Evolutionary conservation across 1,140 invertebrate species (phyloP).

Genomic region (Sitodiplosis mosellana): DNA sequence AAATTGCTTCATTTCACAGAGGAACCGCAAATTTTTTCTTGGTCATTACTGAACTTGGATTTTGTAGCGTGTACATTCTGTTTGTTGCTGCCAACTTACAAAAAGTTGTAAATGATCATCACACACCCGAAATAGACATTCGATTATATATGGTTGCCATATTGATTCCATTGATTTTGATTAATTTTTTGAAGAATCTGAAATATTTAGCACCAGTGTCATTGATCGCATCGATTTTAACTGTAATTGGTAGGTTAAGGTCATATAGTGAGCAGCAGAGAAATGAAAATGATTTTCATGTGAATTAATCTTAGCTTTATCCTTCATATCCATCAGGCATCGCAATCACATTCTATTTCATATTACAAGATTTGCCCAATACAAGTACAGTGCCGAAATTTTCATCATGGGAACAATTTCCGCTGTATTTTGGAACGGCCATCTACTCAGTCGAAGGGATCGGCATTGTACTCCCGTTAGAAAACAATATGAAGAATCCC

Average conservation of each 20-base stretch:
- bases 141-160: conserved; percentile 42
- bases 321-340: conserved; percentile 39
- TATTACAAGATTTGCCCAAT: conserved; percentile 52
- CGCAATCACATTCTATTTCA: conserved; percentile 61
- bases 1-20: conserved; percentile 38
- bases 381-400: conserved; percentile 40
- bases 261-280: too few relatives aligned
- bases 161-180: conserved; percentile 45
- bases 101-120: conserved; percentile 42
- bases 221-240: conserved; percentile 55
- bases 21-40: conserved; percentile 57
- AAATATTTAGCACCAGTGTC: conserved; percentile 70
- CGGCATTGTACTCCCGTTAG: conserved; percentile 45
- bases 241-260: conserved; percentile 25
- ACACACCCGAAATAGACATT: conserved; percentile 31
- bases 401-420: conserved; percentile 43
- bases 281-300: too few relatives aligned
- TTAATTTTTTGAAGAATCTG: conserved; percentile 61
- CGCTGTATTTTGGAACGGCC: conserved; percentile 72
- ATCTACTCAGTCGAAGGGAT: conserved; percentile 50
- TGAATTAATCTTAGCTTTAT: too few relatives aligned
- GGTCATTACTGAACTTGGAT: conserved; percentile 83
- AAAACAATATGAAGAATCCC: conserved; percentile 78
- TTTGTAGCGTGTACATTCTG: conserved; percentile 93
- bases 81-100: conserved; percentile 77